Base-by-base conservation (phyloP, 2,888 invertebrate species). In the Meghimatium bilineatum region DNA sequence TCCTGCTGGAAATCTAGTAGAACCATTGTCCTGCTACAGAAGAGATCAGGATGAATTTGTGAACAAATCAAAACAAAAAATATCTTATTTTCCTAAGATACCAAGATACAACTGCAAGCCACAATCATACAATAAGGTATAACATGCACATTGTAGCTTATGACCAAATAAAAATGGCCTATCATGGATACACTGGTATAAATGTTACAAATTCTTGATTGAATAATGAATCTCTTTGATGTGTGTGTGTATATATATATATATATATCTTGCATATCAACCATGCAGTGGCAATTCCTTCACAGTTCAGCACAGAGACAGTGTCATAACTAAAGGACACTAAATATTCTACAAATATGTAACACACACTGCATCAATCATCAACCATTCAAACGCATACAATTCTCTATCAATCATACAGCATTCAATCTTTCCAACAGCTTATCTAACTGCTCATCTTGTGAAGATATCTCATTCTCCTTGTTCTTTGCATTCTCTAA, bases 341-440 rank as follows among this genome's bases (percentile, higher is more conserved):
- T 32, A 14, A 1, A 72, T n/a, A 44, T 72, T 44, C n/a, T 44
- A 72, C 44, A 44, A 14, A 72, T 2, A 26, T 26, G 34, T 36
- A 72, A 34, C 72, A 72, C 44, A 72, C 49, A 44, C n/a, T 10
- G n/a, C n/a, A 56, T 34, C 36, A 78, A 29, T 29, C 63, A 78
- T 26, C 63, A 36, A 0, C n/a, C 63, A 78, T 32, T 76, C 38
- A 56, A 38, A 32, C 52, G 3, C 17, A 34, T 26, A 6, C 2
- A 8, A 14, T 23, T 23, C 29, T 49, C 56, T 26, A 14, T 38
- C 26, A 71, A 71, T 89, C 89, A 92, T 83, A 92, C 90, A 66
- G 88, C 91, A 86, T 90, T 90, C 10, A 93, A 87, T 78, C 92
- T 81, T 38, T 91, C 91, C 63, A 92, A 86, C 63, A 92, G 86